Evolutionary conservation across 1,140 invertebrate species (phyloP), one percentile per base, ranked within the genome.

Genomic region (Calycopis cecrops): DNA sequence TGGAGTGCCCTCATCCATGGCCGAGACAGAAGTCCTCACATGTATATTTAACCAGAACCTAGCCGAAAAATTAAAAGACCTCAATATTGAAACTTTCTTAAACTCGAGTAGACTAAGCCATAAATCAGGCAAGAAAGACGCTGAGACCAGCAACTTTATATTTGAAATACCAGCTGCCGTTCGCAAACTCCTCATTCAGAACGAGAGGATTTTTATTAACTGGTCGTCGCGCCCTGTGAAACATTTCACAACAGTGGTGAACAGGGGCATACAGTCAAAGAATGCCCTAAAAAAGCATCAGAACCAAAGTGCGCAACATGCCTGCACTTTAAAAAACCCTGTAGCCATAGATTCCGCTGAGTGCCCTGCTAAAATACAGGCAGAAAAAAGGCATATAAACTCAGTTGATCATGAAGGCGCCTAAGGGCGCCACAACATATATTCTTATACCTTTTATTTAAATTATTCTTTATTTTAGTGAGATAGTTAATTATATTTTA

Each of bases 321-420:
- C n/a, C 14, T 55, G 34, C 53, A 48, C 35, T 55, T 48, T 18
- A 55, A 55, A 35, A 55, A 55, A 34, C 42, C 42, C 9, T 33
- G 40, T 33, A 48, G 11, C 10, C 53, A 55, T 28, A 55, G 21
- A 6, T 2, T 28, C 2, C 6, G 21, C 21, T 28, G 21, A 28
- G 2, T 28, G 21, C 21, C 21, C 6, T 6, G 21, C 21, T 6
- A 6, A 28, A 28, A 28, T 2, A 55, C 53, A 35, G 53, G 53
- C 11, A 9, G 33, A 48, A 48, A 38, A 28, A 28, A 35, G 44
- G 47, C 35, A 10, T 6, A 55, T 37, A 1, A 55, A 55, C 18
- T 55, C 53, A 16, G 16, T 48, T 35, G 40, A 55, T 48, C 48
- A 42, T 57, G 21, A 7, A 14, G 48, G 55, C 37, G 55, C 48